A percentile compares a stretch with the other conserved stretches of the same genome.
Conservation (phyloP, 64 coral and sea anemone species). For the Dendrophyllia cribrosa region DNA sequence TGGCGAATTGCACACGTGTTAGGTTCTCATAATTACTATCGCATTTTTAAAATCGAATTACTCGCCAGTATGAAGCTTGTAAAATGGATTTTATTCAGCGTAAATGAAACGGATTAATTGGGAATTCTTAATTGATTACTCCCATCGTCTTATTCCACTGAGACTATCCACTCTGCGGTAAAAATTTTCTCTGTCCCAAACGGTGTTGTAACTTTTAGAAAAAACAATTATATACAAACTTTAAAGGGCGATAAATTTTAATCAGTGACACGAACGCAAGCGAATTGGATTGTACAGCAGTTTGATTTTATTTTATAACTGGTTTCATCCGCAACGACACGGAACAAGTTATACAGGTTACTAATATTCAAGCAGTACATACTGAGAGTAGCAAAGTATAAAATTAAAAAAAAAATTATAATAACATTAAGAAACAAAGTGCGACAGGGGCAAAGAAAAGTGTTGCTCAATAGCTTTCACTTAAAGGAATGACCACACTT, state of each 20-base stretch:
- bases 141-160: neutral
- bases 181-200: neutral
- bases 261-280: neutral
- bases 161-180: neutral
- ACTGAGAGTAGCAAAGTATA: too few species aligned
- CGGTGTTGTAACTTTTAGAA: neutral
- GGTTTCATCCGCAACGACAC: too few species aligned
- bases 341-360: too few species aligned
- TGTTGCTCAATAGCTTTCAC: too few species aligned
- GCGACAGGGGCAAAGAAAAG: too few species aligned
- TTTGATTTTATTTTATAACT: too few species aligned
- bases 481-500: too few species aligned
- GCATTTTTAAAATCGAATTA: constrained; percentile 48
- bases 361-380: too few species aligned
- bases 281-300: too few species aligned
- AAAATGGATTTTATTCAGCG: constrained; percentile 47
- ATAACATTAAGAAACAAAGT: too few species aligned
- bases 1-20: constrained; percentile 2
- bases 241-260: neutral
- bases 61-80: neutral
- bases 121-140: constrained; percentile 43
- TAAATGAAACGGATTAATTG: constrained; percentile 28
- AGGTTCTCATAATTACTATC: constrained; percentile 48
- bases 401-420: too few species aligned
- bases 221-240: neutral